A percentile compares a stretch with the other conserved stretches of the same genome.
Conservation (phyloP, 2,113 vertebrate genomes). For the Progne subis region DNA sequence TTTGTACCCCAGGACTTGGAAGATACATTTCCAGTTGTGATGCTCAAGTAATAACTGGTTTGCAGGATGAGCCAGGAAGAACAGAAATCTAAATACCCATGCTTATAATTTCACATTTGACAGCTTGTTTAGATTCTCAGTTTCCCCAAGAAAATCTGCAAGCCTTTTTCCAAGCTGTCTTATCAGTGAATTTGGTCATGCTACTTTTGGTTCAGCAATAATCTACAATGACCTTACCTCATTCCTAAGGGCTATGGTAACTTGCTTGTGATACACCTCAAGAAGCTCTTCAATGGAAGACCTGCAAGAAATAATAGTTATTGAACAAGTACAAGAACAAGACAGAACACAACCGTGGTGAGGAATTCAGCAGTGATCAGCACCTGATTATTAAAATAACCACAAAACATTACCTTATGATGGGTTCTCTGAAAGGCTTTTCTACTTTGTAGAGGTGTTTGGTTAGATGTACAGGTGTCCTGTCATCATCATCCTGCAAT, state of each 20-base stretch:
- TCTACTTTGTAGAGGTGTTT: constrained; percentile 86
- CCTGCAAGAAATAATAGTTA: constrained; percentile 72
- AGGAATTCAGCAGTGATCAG: background rate
- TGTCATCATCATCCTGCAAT: constrained; percentile 89
- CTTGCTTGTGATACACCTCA: constrained; percentile 87
- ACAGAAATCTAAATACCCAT: background rate
- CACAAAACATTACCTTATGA: constrained; percentile 81
- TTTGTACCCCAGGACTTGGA: background rate
- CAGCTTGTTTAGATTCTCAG: background rate
- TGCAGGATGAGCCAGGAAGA: background rate
- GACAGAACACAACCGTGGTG: background rate
- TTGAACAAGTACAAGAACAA: background rate
- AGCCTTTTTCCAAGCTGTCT: background rate
- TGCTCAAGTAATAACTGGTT: background rate
- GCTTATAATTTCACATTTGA: background rate
- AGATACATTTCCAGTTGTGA: background rate
- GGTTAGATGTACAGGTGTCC: constrained; percentile 80
- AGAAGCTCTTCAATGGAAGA: constrained; percentile 86
- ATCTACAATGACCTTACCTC: constrained; percentile 75
- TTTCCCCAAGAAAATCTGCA: background rate
- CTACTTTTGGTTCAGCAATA: background rate
- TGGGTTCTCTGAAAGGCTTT: constrained; percentile 89
- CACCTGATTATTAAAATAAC: background rate
- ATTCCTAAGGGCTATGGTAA: constrained; percentile 83
- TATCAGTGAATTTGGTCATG: background rate